Evolutionary conservation across 1,140 invertebrate species (phyloP).

Genomic region (Pogonognathellus flavescens): DNA sequence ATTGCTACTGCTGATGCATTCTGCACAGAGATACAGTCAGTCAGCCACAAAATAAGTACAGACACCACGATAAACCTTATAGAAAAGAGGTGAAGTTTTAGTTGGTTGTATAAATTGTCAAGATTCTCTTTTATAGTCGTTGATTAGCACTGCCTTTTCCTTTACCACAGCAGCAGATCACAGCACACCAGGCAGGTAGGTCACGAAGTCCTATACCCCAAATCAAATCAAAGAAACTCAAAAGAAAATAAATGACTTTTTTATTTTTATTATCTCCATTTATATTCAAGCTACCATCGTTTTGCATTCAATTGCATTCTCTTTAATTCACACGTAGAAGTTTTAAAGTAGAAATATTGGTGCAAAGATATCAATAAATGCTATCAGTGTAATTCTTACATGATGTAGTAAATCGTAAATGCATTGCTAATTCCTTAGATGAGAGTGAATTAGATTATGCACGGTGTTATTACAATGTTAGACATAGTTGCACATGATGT

Average conservation of each 20-base stretch:
- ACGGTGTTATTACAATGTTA: too few relatives aligned
- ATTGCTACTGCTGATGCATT: too few relatives aligned
- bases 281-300: neutral
- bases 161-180: conserved; percentile 11
- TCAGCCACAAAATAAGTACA: too few relatives aligned
- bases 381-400: neutral
- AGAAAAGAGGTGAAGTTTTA: neutral
- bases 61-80: neutral
- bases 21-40: too few relatives aligned
- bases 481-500: too few relatives aligned
- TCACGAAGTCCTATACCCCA: conserved; percentile 40
- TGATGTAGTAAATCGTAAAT: conserved; percentile 6
- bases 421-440: neutral
- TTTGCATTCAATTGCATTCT: neutral
- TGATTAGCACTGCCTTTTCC: conserved; percentile 16
- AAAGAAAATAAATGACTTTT: conserved; percentile 16
- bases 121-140: neutral
- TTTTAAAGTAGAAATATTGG: neutral
- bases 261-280: conserved; percentile 10
- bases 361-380: neutral
- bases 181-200: conserved; percentile 23
- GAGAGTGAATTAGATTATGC: too few relatives aligned
- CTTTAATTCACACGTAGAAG: neutral
- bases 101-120: neutral
- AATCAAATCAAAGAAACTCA: conserved; percentile 19